Percentiles rank a stretch among this genome's conserved stretches.
Evolutionary conservation across 1,140 invertebrate genomes (phyloP).

Genomic region (Diachasma alloeum): DNA sequence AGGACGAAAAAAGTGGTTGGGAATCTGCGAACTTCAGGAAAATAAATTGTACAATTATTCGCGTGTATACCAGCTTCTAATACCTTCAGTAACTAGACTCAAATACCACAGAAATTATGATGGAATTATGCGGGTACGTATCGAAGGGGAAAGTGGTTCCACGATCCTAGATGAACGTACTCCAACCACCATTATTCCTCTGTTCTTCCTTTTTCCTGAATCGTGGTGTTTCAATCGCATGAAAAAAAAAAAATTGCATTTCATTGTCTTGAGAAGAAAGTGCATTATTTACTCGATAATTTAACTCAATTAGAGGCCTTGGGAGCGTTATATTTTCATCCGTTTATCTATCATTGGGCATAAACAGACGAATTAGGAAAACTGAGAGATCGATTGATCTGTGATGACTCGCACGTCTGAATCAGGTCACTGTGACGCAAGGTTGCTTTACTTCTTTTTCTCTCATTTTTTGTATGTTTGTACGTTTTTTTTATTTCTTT

Average conservation of each 20-base stretch:
- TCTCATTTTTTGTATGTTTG: conserved; percentile 9
- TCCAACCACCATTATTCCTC: conserved; percentile 3
- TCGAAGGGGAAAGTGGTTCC: conserved; percentile 31
- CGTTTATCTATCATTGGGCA: neutral
- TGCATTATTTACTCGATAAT: neutral
- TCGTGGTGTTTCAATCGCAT: neutral
- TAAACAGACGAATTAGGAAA: neutral
- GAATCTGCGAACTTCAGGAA: too few species aligned
- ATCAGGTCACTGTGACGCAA: conserved; percentile 39
- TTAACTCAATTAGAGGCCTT: neutral
- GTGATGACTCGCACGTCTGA: conserved; percentile 11
- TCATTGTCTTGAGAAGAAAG: neutral
- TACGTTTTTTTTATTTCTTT: conserved; percentile 4
- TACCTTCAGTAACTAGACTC: conserved; percentile 11
- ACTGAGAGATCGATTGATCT: neutral
- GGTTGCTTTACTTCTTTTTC: conserved; percentile 22
- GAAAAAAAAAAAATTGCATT: neutral
- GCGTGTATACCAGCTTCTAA: neutral
- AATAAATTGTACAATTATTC: too few species aligned
- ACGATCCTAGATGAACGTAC: conserved; percentile 12
- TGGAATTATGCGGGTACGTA: conserved; percentile 15
- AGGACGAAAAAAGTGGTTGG: too few species aligned
- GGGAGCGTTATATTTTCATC: neutral
- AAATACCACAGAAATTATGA: conserved; percentile 21
- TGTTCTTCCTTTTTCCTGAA: conserved; percentile 8